A percentile compares a stretch with the other conserved stretches of the same genome.
phyloP scores from a whole-genome alignment of 2,797 vertebrate species.

The Allochrocebus solatus region DNA sequence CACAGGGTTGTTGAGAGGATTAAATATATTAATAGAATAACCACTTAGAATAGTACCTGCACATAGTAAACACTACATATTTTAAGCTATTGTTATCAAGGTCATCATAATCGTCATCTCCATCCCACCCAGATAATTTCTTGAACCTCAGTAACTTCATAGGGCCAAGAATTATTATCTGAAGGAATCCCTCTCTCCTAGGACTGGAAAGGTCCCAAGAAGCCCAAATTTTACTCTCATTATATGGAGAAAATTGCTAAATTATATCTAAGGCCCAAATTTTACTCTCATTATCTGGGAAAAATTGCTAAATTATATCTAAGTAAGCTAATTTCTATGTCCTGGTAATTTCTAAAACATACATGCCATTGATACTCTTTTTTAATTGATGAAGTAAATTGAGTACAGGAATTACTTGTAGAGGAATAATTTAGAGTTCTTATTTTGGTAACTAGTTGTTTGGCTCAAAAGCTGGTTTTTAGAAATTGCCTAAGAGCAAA shows the following conservation, averaged over 20 bases:
- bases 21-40: background rate
- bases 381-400: background rate
- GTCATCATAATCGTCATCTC: background rate
- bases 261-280: background rate
- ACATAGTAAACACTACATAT: background rate
- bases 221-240: background rate
- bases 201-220: background rate
- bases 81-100: background rate
- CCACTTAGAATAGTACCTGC: background rate
- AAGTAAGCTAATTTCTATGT: background rate
- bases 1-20: background rate
- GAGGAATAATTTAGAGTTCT: background rate
- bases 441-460: constrained; percentile 13
- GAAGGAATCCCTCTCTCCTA: background rate
- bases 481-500: background rate
- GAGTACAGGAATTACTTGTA: background rate
- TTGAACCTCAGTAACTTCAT: background rate
- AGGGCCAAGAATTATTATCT: background rate
- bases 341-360: background rate
- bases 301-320: background rate
- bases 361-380: background rate
- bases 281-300: background rate
- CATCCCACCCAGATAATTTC: background rate
- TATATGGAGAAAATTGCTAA: background rate
- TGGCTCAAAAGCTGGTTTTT: background rate